These are phyloP conservation scores for Drosophila sulfurigaster DNA, from an alignment of 1,140 invertebrate genomes.

Conservation along the genomic window DNA sequence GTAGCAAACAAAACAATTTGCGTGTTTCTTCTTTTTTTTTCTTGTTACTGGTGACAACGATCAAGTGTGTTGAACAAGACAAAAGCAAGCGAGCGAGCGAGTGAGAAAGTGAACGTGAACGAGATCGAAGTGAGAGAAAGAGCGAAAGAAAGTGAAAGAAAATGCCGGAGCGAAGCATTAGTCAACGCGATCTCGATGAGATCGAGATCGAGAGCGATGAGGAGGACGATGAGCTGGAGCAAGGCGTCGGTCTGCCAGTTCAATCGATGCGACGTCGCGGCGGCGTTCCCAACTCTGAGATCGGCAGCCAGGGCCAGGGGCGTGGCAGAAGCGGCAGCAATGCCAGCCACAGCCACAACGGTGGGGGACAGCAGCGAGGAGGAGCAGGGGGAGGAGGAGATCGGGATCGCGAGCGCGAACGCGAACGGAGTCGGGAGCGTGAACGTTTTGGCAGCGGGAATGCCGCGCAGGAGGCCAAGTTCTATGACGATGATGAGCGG, in stretches of 20 bases:
- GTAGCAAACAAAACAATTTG: too few species aligned
- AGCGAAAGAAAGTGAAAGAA: not conserved
- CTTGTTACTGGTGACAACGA: conserved; percentile 12
- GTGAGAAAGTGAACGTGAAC: conserved; percentile 1
- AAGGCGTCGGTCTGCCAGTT: conserved; percentile 72
- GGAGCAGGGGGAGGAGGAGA: too few species aligned
- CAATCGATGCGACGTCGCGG: conserved; percentile 58
- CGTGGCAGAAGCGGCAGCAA: not conserved
- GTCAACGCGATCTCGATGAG: conserved; percentile 77
- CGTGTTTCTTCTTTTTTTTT: conserved; percentile 1
- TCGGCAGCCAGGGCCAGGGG: too few species aligned
- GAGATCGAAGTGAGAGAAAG: not conserved
- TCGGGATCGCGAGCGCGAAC: not conserved
- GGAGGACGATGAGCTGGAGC: conserved; percentile 76
- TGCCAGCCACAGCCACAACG: conserved; percentile 36
- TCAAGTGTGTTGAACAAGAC: conserved; percentile 11
- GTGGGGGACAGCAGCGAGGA: not conserved
- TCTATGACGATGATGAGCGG: conserved; percentile 57
- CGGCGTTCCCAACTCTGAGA: not conserved
- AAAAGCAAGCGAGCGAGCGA: not conserved
- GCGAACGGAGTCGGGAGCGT: conserved; percentile 32
- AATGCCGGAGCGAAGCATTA: conserved; percentile 74
- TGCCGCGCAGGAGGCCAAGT: conserved; percentile 50
- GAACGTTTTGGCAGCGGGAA: conserved; percentile 52
- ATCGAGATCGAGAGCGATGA: conserved; percentile 81